Base-by-base conservation (phyloP, 2,888 invertebrate species). In the Syritta pipiens region DNA sequence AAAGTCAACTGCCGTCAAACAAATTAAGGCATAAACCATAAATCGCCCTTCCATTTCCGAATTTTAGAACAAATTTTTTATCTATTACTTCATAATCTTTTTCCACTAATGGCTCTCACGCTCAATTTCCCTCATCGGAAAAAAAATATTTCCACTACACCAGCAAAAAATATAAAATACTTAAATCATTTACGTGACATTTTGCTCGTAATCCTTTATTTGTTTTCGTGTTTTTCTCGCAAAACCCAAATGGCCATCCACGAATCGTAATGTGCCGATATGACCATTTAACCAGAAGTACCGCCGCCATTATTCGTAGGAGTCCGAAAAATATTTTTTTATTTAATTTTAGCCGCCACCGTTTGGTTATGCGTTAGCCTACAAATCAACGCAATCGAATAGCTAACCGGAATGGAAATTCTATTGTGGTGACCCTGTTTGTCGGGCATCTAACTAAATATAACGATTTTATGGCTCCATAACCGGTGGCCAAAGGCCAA, bases 271-370 rank as follows among this genome's bases (percentile, higher is more conserved):
- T 19, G 14, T 35, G 22, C 32, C 22, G 9, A 20, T n/a, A 49
- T 68, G 57, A 17, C 48, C 42, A 59, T 49, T 59, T 68, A 49
- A 68, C 48, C 57, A 19, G 24, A 67, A 67, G 37, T n/a, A n/a
- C n/a, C 7, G 9, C 28, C 24, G 9, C 40, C 26, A 30, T 68
- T 67, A 57, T 67, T 67, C n/a, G n/a, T 46, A 9, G 24, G 7
- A 48, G n/a, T n/a, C n/a, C n/a, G 6, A 24, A 12, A n/a, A 40
- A 1, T 20, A 10, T 51, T 48, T 32, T 37, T 37, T 28, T 10
- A n/a, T 26, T 12, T n/a, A 35, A 4, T 35, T 37, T 37, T n/a
- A n/a, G n/a, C n/a, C n/a, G n/a, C n/a, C n/a, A n/a, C n/a, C n/a
- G n/a, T n/a, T n/a, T n/a, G n/a, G n/a, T n/a, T n/a, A n/a, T n/a